Conservation (phyloP, 2,888 invertebrate species). For the Pemphredon lugubris region DNA sequence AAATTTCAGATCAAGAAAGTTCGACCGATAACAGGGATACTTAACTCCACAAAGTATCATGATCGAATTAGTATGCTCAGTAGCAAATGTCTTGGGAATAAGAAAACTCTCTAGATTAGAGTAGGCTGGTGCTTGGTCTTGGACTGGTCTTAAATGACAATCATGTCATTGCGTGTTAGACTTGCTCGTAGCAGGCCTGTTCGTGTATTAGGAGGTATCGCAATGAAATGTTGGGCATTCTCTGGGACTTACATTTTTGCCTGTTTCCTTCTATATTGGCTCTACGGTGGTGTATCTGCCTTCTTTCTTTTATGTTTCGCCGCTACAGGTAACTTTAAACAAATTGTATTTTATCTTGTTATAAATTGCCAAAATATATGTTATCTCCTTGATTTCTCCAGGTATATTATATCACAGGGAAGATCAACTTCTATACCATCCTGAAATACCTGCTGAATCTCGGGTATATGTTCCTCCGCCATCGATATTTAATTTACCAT, state of each 20-base stretch:
- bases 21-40: slow-evolving; percentile 13
- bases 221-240: slow-evolving; percentile 90
- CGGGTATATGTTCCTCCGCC: slow-evolving; percentile 94
- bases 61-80: slow-evolving; percentile 6
- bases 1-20: slow-evolving; percentile 34
- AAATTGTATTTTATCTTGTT: no score
- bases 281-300: slow-evolving; percentile 90
- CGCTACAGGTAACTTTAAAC: slow-evolving; percentile 83
- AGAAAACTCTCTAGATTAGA: slow-evolving; percentile 13
- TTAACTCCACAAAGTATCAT: slow-evolving; percentile 2
- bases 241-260: slow-evolving; percentile 88
- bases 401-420: slow-evolving; percentile 93
- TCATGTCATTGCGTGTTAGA: slow-evolving; percentile 73
- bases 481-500: slow-evolving; percentile 91
- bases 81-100: background rate
- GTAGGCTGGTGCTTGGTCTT: no score
- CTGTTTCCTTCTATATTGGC: slow-evolving; percentile 91
- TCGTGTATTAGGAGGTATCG: slow-evolving; percentile 82
- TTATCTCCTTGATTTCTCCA: slow-evolving; percentile 78
- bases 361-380: no score
- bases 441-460: slow-evolving; percentile 94
- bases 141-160: no score
- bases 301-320: slow-evolving; percentile 87
- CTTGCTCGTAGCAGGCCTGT: slow-evolving; percentile 78
- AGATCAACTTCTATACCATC: slow-evolving; percentile 93